A percentile compares a stretch with the other conserved stretches of the same genome.
Evolutionary conservation across 2,113 vertebrate species (phyloP).

Genomic region (Megaleporinus macrocephalus): DNA sequence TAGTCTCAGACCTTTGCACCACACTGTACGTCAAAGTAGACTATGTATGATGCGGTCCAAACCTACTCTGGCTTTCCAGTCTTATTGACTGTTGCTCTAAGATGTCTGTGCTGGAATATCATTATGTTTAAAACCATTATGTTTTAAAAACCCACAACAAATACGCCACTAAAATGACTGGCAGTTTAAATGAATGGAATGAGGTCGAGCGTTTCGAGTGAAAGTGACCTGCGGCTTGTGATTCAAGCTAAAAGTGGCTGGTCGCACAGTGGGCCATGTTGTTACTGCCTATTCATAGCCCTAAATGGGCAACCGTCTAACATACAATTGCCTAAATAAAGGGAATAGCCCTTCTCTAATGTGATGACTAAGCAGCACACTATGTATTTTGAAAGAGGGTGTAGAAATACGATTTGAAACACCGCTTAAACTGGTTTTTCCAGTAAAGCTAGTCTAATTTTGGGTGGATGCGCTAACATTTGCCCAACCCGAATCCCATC

Average conservation of each 20-base stretch:
- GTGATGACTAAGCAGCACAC: too few relatives aligned
- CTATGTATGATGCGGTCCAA: not conserved
- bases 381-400: not conserved
- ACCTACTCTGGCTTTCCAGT: not conserved
- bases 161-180: not conserved
- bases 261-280: not conserved
- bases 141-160: not conserved
- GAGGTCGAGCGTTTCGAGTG: not conserved
- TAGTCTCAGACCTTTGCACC: too few relatives aligned
- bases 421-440: not conserved
- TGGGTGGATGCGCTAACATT: not conserved
- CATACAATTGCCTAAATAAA: not conserved
- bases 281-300: not conserved
- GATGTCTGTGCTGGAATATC: not conserved
- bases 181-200: not conserved
- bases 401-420: not conserved
- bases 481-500: not conserved
- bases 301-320: not conserved
- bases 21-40: too few relatives aligned
- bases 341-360: not conserved
- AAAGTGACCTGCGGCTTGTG: not conserved
- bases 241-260: not conserved
- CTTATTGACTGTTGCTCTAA: not conserved
- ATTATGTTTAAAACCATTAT: not conserved
- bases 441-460: not conserved